These are phyloP conservation scores for Sparidentex hasta DNA, from an alignment of 2,797 vertebrate species.

Conservation along the genomic window DNA sequence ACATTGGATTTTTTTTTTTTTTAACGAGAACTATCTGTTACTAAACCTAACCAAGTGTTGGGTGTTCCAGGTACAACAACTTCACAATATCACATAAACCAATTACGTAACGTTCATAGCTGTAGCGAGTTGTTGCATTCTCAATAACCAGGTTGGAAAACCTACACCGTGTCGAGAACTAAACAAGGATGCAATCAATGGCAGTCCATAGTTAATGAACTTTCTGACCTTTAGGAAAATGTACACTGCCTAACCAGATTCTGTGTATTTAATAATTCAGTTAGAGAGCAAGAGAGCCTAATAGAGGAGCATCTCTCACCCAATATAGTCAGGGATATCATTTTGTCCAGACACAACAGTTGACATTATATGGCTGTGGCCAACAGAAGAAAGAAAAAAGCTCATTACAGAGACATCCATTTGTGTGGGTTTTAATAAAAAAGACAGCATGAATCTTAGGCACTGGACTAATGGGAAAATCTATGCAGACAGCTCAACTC, in stretches of 20 bases:
- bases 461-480: constrained; percentile 71
- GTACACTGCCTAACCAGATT: constrained; percentile 87
- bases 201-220: constrained; percentile 87
- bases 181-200: constrained; percentile 84
- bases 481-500: constrained; percentile 79
- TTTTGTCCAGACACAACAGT: constrained; percentile 79
- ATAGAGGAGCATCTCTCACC: constrained; percentile 74
- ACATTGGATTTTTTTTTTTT: no score
- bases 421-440: constrained; percentile 85
- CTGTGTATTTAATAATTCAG: constrained; percentile 91
- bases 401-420: constrained; percentile 80
- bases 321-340: constrained; percentile 85
- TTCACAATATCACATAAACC: no score
- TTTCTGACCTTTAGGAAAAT: constrained; percentile 90
- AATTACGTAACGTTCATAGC: not conserved
- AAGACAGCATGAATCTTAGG: constrained; percentile 73
- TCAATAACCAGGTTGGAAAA: constrained; percentile 64
- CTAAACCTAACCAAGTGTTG: no score
- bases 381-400: constrained; percentile 62
- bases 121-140: constrained; percentile 15
- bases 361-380: constrained; percentile 82
- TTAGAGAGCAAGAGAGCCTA: constrained; percentile 81
- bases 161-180: constrained; percentile 69
- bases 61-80: no score
- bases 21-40: no score